A percentile compares a stretch with the other conserved stretches of the same genome.
Conservation (phyloP, 2,888 invertebrate genomes). For the Apantesis nais region DNA sequence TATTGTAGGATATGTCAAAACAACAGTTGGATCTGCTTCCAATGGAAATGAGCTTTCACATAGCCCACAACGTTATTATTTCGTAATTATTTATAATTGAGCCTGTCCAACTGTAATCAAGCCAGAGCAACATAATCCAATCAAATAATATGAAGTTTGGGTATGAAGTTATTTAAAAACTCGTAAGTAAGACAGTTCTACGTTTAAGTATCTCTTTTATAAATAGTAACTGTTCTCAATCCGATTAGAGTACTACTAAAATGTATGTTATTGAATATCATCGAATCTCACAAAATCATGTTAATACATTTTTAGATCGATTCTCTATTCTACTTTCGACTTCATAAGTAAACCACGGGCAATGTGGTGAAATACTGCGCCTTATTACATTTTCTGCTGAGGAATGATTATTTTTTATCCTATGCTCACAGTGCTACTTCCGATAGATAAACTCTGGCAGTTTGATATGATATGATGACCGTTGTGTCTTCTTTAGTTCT, state of each 20-base stretch:
- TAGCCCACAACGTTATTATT: not conserved
- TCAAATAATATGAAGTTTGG: not conserved
- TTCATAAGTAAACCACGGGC: constrained; percentile 8
- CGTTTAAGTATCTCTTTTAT: not conserved
- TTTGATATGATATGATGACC: too few species aligned
- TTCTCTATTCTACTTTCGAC: constrained; percentile 9
- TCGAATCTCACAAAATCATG: not conserved
- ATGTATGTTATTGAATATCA: not conserved
- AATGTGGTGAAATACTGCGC: constrained; percentile 6
- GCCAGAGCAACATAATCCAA: not conserved
- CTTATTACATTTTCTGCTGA: constrained; percentile 13
- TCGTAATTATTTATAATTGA: not conserved
- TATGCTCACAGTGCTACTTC: not conserved
- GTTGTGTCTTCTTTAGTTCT: not conserved
- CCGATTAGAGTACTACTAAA: too few species aligned
- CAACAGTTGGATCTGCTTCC: too few species aligned
- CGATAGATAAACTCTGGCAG: too few species aligned
- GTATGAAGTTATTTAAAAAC: not conserved
- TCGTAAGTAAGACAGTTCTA: not conserved
- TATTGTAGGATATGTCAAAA: too few species aligned
- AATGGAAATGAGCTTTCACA: too few species aligned
- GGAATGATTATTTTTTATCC: constrained; percentile 15
- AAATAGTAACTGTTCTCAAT: too few species aligned
- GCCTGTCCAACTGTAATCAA: not conserved
- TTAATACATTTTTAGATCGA: not conserved